These are phyloP conservation scores for Aproaerema taeniolella DNA, from an alignment of 2,888 invertebrate species.

Conservation along the genomic window DNA sequence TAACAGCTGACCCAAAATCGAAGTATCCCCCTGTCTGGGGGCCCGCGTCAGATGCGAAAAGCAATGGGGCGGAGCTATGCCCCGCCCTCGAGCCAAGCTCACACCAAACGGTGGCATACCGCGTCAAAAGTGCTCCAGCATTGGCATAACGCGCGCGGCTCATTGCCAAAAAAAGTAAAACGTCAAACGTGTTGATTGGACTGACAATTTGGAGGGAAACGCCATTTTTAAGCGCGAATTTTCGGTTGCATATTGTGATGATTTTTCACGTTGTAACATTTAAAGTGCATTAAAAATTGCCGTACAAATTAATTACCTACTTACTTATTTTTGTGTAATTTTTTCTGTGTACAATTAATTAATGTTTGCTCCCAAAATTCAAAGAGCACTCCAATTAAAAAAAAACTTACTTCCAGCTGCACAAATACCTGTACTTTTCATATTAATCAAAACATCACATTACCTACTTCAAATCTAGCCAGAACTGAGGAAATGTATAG, in stretches of 20 bases:
- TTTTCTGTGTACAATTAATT: no score
- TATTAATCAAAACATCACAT: no score
- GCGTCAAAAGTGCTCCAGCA: conserved; percentile 69
- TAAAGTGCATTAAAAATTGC: no score
- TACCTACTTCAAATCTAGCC: no score
- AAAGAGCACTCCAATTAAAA: conserved; percentile 2
- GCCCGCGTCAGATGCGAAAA: conserved; percentile 54
- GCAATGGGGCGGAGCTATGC: conserved; percentile 69
- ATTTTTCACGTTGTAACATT: no score
- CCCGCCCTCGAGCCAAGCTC: conserved; percentile 55
- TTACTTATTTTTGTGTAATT: no score
- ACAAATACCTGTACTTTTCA: no score
- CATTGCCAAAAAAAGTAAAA: conserved; percentile 15
- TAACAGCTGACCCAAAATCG: conserved; percentile 77
- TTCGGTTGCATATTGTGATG: no score
- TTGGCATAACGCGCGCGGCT: conserved; percentile 52
- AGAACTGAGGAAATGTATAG: no score
- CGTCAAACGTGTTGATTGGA: conserved; percentile 7
- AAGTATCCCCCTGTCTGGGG: conserved; percentile 52
- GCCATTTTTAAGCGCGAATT: no score
- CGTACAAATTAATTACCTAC: no score
- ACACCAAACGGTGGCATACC: conserved; percentile 40
- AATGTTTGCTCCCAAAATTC: conserved; percentile 7
- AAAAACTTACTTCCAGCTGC: no score
- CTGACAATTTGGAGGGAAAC: conserved; percentile 15